phyloP scores from a whole-genome alignment of 2,113 vertebrate species.

The Cochlearius cochlearius region DNA sequence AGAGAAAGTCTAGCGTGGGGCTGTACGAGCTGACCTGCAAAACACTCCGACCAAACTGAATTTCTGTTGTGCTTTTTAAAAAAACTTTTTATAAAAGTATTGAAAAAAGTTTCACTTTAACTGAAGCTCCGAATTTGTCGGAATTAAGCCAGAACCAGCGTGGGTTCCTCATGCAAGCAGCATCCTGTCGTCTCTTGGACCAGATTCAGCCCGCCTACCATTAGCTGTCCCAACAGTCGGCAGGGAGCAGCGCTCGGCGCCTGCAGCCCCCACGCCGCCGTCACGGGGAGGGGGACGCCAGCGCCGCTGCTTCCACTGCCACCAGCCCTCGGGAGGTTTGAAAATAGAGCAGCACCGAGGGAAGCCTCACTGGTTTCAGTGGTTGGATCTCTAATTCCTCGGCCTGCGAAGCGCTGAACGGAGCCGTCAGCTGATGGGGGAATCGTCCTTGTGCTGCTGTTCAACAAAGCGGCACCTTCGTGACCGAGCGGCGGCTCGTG shows the following conservation, averaged over 20 bases:
- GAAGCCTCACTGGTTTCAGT: neutral
- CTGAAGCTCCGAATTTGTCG: neutral
- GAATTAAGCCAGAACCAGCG: rapidly evolving
- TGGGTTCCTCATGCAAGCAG: neutral
- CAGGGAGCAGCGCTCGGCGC: neutral
- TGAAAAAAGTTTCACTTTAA: neutral
- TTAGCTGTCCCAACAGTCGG: rapidly evolving
- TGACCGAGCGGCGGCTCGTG: neutral
- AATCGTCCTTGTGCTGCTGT: neutral
- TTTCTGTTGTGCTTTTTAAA: neutral
- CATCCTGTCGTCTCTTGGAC: neutral
- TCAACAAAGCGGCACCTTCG: neutral
- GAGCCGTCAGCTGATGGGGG: neutral
- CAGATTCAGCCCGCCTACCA: neutral
- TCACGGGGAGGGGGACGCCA: neutral
- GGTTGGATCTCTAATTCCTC: neutral
- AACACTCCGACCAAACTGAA: neutral
- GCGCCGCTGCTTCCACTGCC: neutral
- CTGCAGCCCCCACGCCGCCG: rapidly evolving
- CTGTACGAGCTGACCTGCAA: neutral
- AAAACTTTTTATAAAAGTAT: neutral
- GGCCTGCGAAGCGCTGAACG: neutral
- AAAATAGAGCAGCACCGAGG: rapidly evolving
- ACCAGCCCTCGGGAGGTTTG: neutral
- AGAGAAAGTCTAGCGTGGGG: rapidly evolving